Evolutionary conservation across 2,113 vertebrate species (phyloP).

Genomic region (Dromaius novaehollandiae): DNA sequence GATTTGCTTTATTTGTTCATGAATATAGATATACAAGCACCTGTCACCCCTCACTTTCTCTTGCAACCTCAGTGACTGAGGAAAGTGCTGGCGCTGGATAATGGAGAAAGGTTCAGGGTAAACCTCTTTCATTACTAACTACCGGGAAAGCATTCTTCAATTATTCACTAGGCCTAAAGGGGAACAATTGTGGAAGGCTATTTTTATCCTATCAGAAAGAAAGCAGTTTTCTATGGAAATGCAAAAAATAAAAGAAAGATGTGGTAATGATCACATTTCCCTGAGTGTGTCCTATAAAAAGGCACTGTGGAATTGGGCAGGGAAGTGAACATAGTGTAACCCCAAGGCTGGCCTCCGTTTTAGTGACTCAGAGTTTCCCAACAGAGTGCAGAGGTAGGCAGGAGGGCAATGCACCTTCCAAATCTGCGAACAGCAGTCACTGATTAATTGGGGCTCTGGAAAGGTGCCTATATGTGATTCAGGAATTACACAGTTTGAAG

Average conservation of each 20-base stretch:
- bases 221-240: constrained; percentile 4
- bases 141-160: constrained; percentile 56
- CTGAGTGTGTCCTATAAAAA: background rate
- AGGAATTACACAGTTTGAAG: background rate
- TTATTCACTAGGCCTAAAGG: constrained; percentile 70
- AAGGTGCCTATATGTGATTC: background rate
- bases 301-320: background rate
- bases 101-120: constrained; percentile 24
- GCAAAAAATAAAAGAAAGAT: background rate
- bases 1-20: constrained; percentile 24
- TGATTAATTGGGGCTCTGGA: background rate
- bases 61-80: constrained; percentile 18
- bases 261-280: background rate
- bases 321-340: background rate
- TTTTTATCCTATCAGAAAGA: constrained; percentile 52
- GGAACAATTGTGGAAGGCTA: constrained; percentile 49
- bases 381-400: background rate
- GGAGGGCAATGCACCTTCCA: background rate
- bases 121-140: constrained; percentile 50
- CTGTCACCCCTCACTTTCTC: constrained; percentile 5
- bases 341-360: background rate
- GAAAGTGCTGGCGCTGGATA: constrained; percentile 32
- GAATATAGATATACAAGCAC: constrained; percentile 16
- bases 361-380: constrained; percentile 2
- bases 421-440: background rate